These are phyloP conservation scores for Xestia c-nigrum DNA, from an alignment of 2,888 invertebrate species.

Conservation along the genomic window DNA sequence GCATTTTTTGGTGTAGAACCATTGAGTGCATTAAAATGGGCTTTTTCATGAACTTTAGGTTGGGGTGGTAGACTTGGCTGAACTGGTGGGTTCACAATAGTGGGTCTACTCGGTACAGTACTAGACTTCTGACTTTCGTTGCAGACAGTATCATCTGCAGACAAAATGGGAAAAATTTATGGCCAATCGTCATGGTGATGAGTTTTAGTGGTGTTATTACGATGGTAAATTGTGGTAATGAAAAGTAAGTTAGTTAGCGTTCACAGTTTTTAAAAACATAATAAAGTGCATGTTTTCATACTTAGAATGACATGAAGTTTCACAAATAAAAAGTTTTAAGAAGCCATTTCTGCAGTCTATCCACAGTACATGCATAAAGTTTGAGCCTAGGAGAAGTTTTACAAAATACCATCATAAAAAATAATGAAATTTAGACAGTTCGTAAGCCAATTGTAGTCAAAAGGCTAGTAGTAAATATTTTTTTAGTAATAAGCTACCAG, in stretches of 20 bases:
- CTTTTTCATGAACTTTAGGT: slow-evolving; percentile 84
- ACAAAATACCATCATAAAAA: slow-evolving; percentile 64
- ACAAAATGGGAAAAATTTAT: slow-evolving; percentile 77
- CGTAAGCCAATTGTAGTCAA: slow-evolving; percentile 68
- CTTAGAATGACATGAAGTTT: not conserved
- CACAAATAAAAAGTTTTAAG: slow-evolving; percentile 1
- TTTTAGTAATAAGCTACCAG: not conserved
- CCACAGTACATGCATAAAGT: slow-evolving; percentile 41
- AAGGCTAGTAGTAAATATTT: slow-evolving; percentile 71
- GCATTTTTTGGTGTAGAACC: slow-evolving; percentile 86
- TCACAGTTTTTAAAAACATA: slow-evolving; percentile 4
- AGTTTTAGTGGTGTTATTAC: slow-evolving; percentile 53
- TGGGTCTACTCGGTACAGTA: slow-evolving; percentile 79
- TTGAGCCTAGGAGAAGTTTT: slow-evolving; percentile 16
- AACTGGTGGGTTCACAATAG: slow-evolving; percentile 75
- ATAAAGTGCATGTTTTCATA: not conserved
- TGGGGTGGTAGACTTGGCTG: slow-evolving; percentile 68
- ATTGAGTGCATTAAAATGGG: slow-evolving; percentile 83
- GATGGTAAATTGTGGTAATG: slow-evolving; percentile 65
- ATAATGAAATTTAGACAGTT: slow-evolving; percentile 43
- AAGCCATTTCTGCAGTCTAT: slow-evolving; percentile 27
- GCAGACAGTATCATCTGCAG: slow-evolving; percentile 88
- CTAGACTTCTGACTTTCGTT: slow-evolving; percentile 86
- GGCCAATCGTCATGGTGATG: slow-evolving; percentile 63
- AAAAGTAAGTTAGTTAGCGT: slow-evolving; percentile 36